A percentile compares a stretch with the other conserved stretches of the same genome.
Evolutionary conservation across 2,113 vertebrate genomes (phyloP).

Genomic region (Desmodus rotundus): DNA sequence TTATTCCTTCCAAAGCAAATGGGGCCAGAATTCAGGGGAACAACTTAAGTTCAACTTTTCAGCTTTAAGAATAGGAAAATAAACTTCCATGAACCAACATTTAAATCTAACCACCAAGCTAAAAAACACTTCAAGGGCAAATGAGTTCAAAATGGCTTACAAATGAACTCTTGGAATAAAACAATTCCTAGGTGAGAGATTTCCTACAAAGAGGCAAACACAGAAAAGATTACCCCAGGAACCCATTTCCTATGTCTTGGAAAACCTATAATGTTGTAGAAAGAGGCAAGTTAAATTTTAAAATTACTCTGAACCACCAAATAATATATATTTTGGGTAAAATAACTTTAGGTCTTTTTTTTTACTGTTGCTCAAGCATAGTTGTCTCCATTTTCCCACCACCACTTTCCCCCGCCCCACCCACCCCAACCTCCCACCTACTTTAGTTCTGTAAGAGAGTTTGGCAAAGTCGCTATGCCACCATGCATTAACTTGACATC

Average conservation of each 20-base stretch:
- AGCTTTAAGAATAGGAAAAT: conserved; percentile 5
- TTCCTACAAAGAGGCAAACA: neutral
- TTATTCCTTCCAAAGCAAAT: neutral
- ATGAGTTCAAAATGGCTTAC: conserved; percentile 9
- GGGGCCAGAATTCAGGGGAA: neutral
- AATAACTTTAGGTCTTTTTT: neutral
- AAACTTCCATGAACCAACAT: neutral
- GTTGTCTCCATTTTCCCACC: too few species aligned
- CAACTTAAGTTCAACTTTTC: neutral
- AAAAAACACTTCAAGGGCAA: neutral
- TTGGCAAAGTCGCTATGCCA: neutral
- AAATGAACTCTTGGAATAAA: neutral
- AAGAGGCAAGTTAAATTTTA: neutral
- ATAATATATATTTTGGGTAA: neutral
- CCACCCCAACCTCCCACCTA: neutral
- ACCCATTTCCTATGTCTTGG: neutral
- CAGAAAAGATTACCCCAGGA: neutral
- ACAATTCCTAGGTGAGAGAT: neutral
- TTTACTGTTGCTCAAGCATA: too few species aligned
- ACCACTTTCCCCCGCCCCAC: too few species aligned
- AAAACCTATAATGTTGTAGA: neutral
- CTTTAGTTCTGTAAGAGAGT: neutral
- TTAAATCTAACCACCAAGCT: neutral
- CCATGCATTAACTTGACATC: neutral
- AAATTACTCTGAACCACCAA: neutral